Evolutionary conservation across 2,888 invertebrate genomes (phyloP), one percentile per base, ranked within the genome.

Genomic region (Trachelus iudaicus): DNA sequence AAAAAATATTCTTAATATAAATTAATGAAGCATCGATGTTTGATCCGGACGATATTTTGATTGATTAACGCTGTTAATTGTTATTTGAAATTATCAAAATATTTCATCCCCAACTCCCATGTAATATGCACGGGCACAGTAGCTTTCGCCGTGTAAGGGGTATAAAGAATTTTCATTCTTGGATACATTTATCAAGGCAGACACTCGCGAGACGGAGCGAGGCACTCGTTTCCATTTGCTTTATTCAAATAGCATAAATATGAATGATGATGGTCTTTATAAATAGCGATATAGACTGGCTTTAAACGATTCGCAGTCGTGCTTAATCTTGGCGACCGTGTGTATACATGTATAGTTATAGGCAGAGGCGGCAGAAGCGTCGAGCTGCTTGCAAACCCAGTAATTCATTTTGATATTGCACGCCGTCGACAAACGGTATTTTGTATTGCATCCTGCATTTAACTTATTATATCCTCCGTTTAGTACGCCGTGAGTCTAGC

Each of bases 361-460:
- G 1, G 6, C 9, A 40, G 56, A 56, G 56, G 23, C 23, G 23
- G 56, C 56, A 56, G 56, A 56, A 56, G 56, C 56, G 56, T 56
- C 23, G 56, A 23, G 56, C 56, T 56, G 56, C 56, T 23, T 56
- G 56, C 23, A 56, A 56, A 56, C 23, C n/a, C n/a, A 68, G 78
- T 69, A 74, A 79, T 79, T 75, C 77, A 79, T 81, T 81, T 81
- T 78, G 83, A 81, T 81, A 83, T 81, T 77, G 81, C 76, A 83
- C 80, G 78, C 78, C 80, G 71, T 69, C 80, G 77, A 73, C 73
- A 78, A 81, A 81, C 83, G 81, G 81, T 81, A 82, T 82, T 78
- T 76, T 75, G 76, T 79, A 73, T 73, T 76, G 75, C 75, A 80
- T 80, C 78, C 77, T 75, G 77, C 73, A 79, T 80, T 71, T 71